phyloP scores from a whole-genome alignment of 1,140 invertebrate species.

The Pentalonia nigronervosa region DNA sequence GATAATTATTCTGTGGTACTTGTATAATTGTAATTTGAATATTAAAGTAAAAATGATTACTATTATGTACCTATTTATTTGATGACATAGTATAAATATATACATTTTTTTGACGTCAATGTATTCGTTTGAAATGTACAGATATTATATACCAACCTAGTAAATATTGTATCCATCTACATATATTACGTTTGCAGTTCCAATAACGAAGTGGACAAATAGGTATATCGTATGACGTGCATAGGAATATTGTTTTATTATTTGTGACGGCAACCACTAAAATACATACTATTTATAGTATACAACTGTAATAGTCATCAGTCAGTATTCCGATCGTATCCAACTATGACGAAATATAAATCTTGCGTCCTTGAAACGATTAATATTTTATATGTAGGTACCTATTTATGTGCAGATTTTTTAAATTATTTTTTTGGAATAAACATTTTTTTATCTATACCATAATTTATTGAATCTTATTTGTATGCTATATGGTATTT shows the following conservation, averaged over 20 bases:
- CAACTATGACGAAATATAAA: not conserved
- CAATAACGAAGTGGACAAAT: not conserved
- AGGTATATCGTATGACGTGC: no score
- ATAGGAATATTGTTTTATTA: not conserved
- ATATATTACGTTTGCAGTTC: not conserved
- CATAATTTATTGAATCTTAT: not conserved
- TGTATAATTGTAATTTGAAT: no score
- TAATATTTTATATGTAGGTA: not conserved
- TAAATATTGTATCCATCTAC: not conserved
- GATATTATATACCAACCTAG: no score
- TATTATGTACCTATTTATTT: not conserved
- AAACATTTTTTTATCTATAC: not conserved
- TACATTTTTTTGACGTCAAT: not conserved
- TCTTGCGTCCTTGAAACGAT: not conserved
- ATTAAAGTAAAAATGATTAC: not conserved
- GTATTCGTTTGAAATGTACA: no score
- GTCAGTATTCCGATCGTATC: not conserved
- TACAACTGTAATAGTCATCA: not conserved
- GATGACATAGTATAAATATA: not conserved
- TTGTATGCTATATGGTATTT: not conserved
- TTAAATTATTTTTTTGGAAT: not conserved
- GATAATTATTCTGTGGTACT: no score
- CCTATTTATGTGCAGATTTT: not conserved
- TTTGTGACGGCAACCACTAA: not conserved
- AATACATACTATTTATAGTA: no score